A percentile compares a stretch with the other conserved stretches of the same genome.
Evolutionary conservation across 2,113 vertebrate genomes (phyloP).

Genomic region (Lutjanus erythropterus): DNA sequence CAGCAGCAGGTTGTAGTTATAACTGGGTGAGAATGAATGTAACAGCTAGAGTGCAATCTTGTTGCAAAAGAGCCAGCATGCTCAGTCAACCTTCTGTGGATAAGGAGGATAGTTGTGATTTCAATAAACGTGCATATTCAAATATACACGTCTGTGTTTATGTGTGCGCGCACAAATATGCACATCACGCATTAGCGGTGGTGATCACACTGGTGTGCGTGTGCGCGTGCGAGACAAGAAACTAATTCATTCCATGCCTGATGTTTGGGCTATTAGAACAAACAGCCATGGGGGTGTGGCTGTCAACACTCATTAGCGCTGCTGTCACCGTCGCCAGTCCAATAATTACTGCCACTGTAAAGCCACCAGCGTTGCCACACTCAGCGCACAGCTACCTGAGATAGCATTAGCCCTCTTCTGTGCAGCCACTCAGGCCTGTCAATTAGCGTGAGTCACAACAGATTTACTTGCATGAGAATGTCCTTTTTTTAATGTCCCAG

Average conservation of each 20-base stretch:
- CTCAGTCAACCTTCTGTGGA: not conserved
- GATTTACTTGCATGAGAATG: slow-evolving; percentile 59
- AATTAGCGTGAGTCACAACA: slow-evolving; percentile 72
- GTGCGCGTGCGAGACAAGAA: not conserved
- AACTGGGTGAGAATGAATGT: slow-evolving; percentile 1
- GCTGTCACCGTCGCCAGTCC: slow-evolving; percentile 70
- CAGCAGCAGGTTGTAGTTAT: slow-evolving; percentile 6
- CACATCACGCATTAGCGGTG: not conserved
- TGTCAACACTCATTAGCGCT: slow-evolving; percentile 81
- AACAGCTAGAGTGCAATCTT: slow-evolving; percentile 16
- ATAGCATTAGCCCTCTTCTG: slow-evolving; percentile 23
- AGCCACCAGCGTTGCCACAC: slow-evolving; percentile 45
- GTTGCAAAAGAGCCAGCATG: not conserved
- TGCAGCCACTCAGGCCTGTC: slow-evolving; percentile 55
- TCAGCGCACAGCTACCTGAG: slow-evolving; percentile 50
- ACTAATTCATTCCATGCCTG: slow-evolving; percentile 57
- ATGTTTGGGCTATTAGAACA: slow-evolving; percentile 78
- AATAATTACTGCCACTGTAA: slow-evolving; percentile 79
- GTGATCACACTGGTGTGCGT: not conserved
- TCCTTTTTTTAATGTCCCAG: slow-evolving; percentile 55
- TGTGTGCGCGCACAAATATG: slow-evolving; percentile 4
- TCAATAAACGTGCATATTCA: slow-evolving; percentile 15
- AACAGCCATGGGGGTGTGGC: slow-evolving; percentile 76
- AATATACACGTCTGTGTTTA: not conserved
- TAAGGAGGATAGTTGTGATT: not conserved